Evolutionary conservation across 2,797 vertebrate genomes (phyloP), one percentile per base, ranked within the genome.

Genomic region (Spea hammondii): DNA sequence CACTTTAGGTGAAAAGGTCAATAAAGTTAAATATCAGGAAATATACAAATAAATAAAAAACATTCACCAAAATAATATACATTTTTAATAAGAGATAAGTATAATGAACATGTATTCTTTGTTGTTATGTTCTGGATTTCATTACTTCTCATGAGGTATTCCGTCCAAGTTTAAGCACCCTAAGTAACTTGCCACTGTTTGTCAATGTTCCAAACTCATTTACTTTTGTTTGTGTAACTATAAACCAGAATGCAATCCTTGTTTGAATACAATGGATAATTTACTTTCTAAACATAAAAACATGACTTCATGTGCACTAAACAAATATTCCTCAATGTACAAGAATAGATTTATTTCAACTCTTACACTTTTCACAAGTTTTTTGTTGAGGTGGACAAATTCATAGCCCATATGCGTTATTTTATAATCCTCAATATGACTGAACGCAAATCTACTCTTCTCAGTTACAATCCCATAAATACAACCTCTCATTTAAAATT

Each of bases 161-260:
- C 49, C 3, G 50, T 65, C 13, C 67, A 75, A 65, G 45, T 11
- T 51, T 49, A 44, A 11, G 45, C 53, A 47, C n/a, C 46, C 12
- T 66, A 76, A 76, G 76, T 54, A 72, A 65, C 69, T 72, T 45
- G 62, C 74, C 74, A 65, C 79, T 60, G 48, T 66, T 85, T 79
- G 67, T 62, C 62, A 72, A 83, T 44, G 3, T 54, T 76, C 74
- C 79, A 77, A 51, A 53, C 13, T 6, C 32, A 32, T 32, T 74
- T 76, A 48, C 12, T 47, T 65, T 53, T 53, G 10, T 11, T 67
- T 60, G 62, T 77, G 48, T 47, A 54, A 71, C 48, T 5, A 3
- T 65, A 77, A 64, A 70, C 57, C 9, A 75, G 50, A 47, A 14
- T 64, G 72, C 48, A 79, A 74, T 47, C 13, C 8, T 4, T 73